phyloP scores from a whole-genome alignment of 2,113 vertebrate genomes.

The Leptobrachium ailaonicum region DNA sequence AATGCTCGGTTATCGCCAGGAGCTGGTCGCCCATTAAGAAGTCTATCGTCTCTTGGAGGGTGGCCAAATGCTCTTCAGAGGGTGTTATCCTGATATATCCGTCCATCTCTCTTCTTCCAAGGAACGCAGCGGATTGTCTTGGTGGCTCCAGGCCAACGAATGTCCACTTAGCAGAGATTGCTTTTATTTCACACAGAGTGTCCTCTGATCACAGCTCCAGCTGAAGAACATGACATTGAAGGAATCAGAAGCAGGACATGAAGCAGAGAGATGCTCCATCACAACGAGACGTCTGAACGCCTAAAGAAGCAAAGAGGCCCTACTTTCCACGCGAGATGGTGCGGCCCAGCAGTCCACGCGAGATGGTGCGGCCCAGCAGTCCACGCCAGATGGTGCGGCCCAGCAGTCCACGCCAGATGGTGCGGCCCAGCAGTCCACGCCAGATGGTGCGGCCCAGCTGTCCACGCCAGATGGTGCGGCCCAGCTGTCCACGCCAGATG shows the following conservation, averaged over 20 bases:
- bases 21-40: background rate
- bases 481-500: too few relatives aligned
- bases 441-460: too few relatives aligned
- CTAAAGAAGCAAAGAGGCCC: too few relatives aligned
- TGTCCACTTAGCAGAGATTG: constrained; percentile 12
- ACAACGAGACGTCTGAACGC: too few relatives aligned
- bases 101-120: background rate
- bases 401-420: too few relatives aligned
- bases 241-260: background rate
- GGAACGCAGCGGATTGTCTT: background rate
- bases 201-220: background rate
- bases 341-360: too few relatives aligned
- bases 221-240: background rate
- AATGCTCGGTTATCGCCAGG: background rate
- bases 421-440: too few relatives aligned
- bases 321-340: too few relatives aligned
- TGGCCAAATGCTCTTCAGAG: background rate
- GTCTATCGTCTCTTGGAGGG: constrained; percentile 15
- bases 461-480: too few relatives aligned
- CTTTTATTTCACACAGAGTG: background rate
- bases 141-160: background rate
- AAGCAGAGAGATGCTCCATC: too few relatives aligned
- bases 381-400: too few relatives aligned
- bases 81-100: background rate
- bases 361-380: too few relatives aligned